These are phyloP conservation scores for Schrankia costaestrigalis DNA, from an alignment of 2,888 invertebrate species.

Conservation along the genomic window DNA sequence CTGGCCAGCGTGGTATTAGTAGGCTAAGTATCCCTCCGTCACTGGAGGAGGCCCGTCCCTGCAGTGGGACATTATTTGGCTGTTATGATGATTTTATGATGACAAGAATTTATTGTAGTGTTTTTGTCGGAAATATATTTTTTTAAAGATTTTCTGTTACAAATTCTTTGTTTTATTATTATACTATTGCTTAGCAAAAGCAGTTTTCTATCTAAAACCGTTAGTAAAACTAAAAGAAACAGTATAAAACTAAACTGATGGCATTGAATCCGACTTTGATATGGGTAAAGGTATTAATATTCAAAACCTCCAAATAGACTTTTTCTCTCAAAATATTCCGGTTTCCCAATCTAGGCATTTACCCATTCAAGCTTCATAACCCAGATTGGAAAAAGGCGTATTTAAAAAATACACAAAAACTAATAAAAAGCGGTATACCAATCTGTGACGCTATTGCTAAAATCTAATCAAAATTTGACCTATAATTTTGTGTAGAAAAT, in stretches of 20 bases:
- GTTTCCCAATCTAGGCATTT: slow-evolving; percentile 1
- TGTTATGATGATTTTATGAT: no score
- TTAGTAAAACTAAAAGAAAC: no score
- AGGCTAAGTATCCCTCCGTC: no score
- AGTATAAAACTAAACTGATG: not conserved
- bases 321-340: slow-evolving; percentile 4
- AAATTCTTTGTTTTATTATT: no score
- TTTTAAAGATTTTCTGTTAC: no score
- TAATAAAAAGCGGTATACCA: not conserved
- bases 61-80: no score
- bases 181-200: no score
- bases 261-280: not conserved
- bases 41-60: no score
- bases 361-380: slow-evolving; percentile 1
- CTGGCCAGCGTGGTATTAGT: no score
- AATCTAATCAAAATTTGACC: not conserved
- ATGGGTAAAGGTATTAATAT: slow-evolving; percentile 9
- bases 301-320: slow-evolving; percentile 10
- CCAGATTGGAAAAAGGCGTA: slow-evolving; percentile 1
- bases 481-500: not conserved
- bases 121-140: no score
- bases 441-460: not conserved
- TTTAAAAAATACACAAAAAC: slow-evolving; percentile 1
- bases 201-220: no score
- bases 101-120: no score